Evolutionary conservation across 2,113 vertebrate genomes (phyloP).

Genomic region (Calyptomena viridis): DNA sequence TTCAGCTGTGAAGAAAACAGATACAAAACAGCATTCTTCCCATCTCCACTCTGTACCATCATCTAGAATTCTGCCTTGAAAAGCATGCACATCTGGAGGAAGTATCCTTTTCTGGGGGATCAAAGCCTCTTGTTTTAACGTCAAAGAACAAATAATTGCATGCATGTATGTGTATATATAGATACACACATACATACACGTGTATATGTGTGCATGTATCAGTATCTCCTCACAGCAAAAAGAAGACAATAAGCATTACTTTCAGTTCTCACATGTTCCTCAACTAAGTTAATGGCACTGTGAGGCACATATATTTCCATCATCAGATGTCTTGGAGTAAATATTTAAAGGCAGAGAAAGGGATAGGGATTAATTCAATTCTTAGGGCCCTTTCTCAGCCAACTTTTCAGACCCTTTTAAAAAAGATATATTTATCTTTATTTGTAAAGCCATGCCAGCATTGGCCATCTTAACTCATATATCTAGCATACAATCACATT

Average conservation of each 20-base stretch:
- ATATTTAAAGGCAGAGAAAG: not conserved
- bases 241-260: not conserved
- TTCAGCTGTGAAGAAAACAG: not conserved
- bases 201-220: not conserved
- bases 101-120: not conserved
- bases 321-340: not conserved
- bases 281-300: not conserved
- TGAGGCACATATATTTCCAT: not conserved
- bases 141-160: not conserved
- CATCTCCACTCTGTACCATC: not conserved
- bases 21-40: not conserved
- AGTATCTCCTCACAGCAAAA: not conserved
- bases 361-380: not conserved
- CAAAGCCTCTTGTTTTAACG: not conserved
- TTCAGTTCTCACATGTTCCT: not conserved
- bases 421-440: not conserved
- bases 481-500: not conserved
- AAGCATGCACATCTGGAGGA: not conserved
- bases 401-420: not conserved
- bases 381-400: not conserved
- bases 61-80: not conserved
- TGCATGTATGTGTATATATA: accelerated
- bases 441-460: not conserved
- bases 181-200: accelerated
- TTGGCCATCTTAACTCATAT: not conserved